Evolutionary conservation across 92 coral and sea anemone species (phyloP), one percentile per base, ranked within the genome.

Genomic region (Zoanthus gigantus): DNA sequence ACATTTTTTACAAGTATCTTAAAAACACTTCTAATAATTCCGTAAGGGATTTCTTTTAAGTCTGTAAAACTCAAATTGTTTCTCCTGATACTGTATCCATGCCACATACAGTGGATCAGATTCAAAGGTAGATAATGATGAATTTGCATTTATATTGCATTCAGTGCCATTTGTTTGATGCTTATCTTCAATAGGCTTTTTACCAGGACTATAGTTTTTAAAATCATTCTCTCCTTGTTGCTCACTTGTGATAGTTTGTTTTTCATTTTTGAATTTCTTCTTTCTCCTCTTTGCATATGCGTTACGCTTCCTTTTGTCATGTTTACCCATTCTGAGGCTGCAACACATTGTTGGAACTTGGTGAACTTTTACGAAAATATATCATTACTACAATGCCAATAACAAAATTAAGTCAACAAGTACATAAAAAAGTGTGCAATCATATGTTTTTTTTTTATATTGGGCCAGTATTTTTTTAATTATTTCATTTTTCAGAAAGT

Each of bases 241-340:
- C 14, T 68, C 42, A 9, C 37, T 68, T 68, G 73, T 28, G 15
- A 8, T 28, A 9, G 23, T 68, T 28, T 68, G 73, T 3, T 68
- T 68, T 23, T 68, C 73, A 68, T 6, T 11, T 14, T 53, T 65
- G 9, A 68, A 68, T 23, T 23, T 68, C 73, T 68, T 68, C 42
- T 68, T 68, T 68, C 73, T 23, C 28, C 73, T 68, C 73, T 68
- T 68, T 23, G 73, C 73, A 68, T 68, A 68, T 9, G 73, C 73
- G 8, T 13, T 68, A 68, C 73, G 73, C 42, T 31, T 68, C 37
- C 14, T 23, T 68, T 28, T 68, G 9, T 68, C 73, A 68, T 68
- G 73, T 68, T 68, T 68, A 31, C 73, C 73, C 73, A 68, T 68
- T 68, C 10, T 68, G 6, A n/a, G 3, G 42, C 73, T 68, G 73